Conservation (phyloP, 2,797 vertebrate genomes). For the Toxotes lorentzi region DNA sequence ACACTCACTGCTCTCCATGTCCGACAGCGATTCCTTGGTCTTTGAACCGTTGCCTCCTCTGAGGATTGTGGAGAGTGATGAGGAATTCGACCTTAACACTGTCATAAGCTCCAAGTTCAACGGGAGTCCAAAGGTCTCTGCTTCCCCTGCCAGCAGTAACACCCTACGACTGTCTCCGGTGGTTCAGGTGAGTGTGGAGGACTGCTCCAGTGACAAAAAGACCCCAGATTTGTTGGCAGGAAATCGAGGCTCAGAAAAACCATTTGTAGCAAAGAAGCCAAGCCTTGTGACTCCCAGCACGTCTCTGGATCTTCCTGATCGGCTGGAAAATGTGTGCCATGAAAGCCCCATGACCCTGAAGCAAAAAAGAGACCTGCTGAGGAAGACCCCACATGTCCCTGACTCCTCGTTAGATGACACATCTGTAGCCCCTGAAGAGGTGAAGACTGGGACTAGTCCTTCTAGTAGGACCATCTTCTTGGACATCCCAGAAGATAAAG, state of each 20-base stretch:
- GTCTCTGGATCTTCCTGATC: conserved; percentile 78
- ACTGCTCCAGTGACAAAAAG: conserved; percentile 88
- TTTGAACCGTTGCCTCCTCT: conserved; percentile 96
- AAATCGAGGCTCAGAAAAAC: conserved; percentile 58
- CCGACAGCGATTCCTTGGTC: conserved; percentile 96
- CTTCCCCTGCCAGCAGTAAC: conserved; percentile 85
- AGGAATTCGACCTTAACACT: conserved; percentile 89
- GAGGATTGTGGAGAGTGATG: conserved; percentile 97
- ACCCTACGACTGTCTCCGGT: conserved; percentile 89
- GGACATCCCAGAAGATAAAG: conserved; percentile 90
- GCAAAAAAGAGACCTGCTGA: conserved; percentile 94
- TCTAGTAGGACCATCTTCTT: conserved; percentile 88
- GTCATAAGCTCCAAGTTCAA: conserved; percentile 77
- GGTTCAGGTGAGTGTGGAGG: conserved; percentile 94
- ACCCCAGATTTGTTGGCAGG: conserved; percentile 74
- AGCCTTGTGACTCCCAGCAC: conserved; percentile 71
- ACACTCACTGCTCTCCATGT: conserved; percentile 92
- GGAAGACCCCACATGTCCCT: conserved; percentile 91
- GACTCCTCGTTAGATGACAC: conserved; percentile 91
- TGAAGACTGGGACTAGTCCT: conserved; percentile 79
- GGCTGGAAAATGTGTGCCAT: conserved; percentile 74
- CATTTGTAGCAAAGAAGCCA: conserved; percentile 55
- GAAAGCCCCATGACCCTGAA: conserved; percentile 94
- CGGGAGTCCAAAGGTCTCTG: conserved; percentile 76
- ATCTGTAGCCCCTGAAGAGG: conserved; percentile 76